phyloP scores from a whole-genome alignment of 35 echinoderm and acorn worm genomes.

The Chiridota heheva region DNA sequence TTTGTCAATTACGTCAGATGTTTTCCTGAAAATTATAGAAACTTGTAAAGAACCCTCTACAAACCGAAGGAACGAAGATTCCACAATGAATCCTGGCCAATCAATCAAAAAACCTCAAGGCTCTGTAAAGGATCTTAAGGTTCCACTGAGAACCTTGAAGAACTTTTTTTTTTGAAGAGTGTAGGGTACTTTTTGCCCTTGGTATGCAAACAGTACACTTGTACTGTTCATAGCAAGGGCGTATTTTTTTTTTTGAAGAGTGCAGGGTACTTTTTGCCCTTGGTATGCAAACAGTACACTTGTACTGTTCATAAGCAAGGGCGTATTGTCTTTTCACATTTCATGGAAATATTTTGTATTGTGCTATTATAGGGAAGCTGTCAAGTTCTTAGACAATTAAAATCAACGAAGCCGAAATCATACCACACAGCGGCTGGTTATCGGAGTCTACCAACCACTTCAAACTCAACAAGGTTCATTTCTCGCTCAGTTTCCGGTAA shows the following conservation, averaged over 20 bases:
- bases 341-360: background rate
- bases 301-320: background rate
- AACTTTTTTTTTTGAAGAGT: background rate
- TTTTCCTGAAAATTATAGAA: no score
- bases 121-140: no score
- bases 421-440: no score
- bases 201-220: background rate
- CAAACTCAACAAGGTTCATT: background rate
- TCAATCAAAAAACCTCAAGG: no score
- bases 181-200: background rate
- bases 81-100: no score
- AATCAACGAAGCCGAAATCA: slow-evolving; percentile 61
- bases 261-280: background rate
- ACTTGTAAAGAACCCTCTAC: no score
- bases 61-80: no score
- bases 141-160: no score
- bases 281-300: background rate
- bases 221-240: background rate
- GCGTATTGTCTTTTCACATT: background rate
- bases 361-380: slow-evolving; percentile 63
- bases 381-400: slow-evolving; percentile 78
- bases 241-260: background rate
- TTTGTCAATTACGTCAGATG: no score
- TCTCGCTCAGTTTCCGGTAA: background rate
- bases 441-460: slow-evolving; percentile 12